Evolutionary conservation across 2,113 vertebrate species (phyloP).

Genomic region (Phoxinus phoxinus): DNA sequence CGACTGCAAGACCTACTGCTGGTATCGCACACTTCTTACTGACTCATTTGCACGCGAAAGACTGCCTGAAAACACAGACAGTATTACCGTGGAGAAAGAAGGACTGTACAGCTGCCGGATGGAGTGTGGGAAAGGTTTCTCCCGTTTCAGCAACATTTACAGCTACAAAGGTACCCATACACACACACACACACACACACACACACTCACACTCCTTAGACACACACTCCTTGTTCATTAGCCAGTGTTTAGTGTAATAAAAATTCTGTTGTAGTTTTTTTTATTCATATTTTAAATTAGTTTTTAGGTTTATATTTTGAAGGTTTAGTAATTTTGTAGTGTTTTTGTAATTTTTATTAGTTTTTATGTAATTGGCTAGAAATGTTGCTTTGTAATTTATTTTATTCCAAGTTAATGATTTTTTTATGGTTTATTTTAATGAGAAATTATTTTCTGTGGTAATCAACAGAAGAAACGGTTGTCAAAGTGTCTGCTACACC

Average conservation of each 20-base stretch:
- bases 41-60: fast-evolving
- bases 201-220: too few relatives aligned
- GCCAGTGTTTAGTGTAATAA: too few relatives aligned
- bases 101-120: not conserved
- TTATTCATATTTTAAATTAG: too few relatives aligned
- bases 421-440: not conserved
- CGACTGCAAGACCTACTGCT: not conserved
- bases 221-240: too few relatives aligned
- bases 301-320: too few relatives aligned
- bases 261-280: too few relatives aligned
- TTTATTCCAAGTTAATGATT: not conserved
- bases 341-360: too few relatives aligned
- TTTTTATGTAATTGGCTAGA: too few relatives aligned
- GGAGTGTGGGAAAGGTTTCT: not conserved
- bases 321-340: too few relatives aligned
- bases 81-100: fast-evolving
- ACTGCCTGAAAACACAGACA: fast-evolving
- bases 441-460: not conserved
- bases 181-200: not conserved
- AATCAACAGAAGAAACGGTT: not conserved
- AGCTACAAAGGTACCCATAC: not conserved
- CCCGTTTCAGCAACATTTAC: not conserved
- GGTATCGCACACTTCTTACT: not conserved
- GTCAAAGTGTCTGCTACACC: not conserved
- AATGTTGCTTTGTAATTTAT: not conserved